Evolutionary conservation across 2,113 vertebrate genomes (phyloP).

Genomic region (Zosterops hypoxanthus): DNA sequence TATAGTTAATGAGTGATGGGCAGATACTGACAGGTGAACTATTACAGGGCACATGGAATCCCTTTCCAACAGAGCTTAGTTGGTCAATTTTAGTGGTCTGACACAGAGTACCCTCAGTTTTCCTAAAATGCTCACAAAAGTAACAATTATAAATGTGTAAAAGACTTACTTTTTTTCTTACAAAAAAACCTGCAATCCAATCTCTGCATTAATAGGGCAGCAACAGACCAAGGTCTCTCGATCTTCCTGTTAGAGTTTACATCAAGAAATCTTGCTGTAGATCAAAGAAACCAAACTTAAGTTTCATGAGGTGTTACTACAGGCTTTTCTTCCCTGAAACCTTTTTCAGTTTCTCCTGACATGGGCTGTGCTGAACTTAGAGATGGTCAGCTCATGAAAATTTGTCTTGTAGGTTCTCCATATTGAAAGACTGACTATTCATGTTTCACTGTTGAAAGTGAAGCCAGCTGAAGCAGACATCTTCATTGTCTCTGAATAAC

Average conservation of each 20-base stretch:
- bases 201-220: neutral
- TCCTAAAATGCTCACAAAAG: neutral
- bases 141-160: neutral
- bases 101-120: neutral
- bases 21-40: neutral
- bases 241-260: neutral
- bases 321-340: neutral
- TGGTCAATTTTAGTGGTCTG: neutral
- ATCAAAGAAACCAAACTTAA: neutral
- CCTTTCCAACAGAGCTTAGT: neutral
- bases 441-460: neutral
- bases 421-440: neutral
- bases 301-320: neutral
- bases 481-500: neutral
- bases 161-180: neutral
- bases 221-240: neutral
- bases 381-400: neutral
- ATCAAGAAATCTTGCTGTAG: neutral
- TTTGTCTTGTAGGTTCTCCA: neutral
- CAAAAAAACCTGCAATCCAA: fast-evolving
- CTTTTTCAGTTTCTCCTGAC: neutral
- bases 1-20: neutral
- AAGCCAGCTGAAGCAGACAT: neutral
- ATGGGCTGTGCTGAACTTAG: fast-evolving
- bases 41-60: neutral